phyloP scores from a whole-genome alignment of 2,888 invertebrate species.

The Diogma glabrata region DNA sequence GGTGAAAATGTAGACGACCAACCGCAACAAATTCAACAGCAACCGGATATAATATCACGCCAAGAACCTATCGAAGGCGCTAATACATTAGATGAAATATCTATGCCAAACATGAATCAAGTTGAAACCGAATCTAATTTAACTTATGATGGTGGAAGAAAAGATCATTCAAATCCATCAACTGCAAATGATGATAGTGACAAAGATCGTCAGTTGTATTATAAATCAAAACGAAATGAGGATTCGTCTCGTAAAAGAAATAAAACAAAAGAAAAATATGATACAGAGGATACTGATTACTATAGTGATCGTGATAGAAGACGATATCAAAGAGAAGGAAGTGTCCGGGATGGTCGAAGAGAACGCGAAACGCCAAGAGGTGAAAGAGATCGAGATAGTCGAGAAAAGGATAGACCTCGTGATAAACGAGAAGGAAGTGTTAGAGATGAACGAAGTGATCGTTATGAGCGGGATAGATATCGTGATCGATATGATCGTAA shows the following conservation, averaged over 20 bases:
- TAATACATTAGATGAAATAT: conserved; percentile 30
- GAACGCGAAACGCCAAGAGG: conserved; percentile 16
- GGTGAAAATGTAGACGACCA: conserved; percentile 44
- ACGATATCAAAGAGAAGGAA: conserved; percentile 39
- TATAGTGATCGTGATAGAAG: conserved; percentile 51
- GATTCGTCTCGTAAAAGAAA: conserved; percentile 20
- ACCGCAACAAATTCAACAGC: conserved; percentile 18
- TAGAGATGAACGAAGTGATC: conserved; percentile 33
- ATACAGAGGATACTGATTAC: conserved; percentile 54
- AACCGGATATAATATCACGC: conserved; percentile 27
- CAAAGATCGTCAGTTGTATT: conserved; percentile 20
- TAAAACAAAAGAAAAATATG: conserved; percentile 40
- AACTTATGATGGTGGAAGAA: conserved; percentile 22
- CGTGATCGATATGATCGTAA: conserved; percentile 25
- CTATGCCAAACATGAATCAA: conserved; percentile 12
- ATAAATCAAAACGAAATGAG: conserved; percentile 28
- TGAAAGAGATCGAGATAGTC: conserved; percentile 26
- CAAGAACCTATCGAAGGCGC: conserved; percentile 43
- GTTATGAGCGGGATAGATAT: conserved; percentile 33
- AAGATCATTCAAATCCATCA: conserved; percentile 26
- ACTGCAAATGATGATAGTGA: conserved; percentile 33
- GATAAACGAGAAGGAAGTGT: conserved; percentile 22
- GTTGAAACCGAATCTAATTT: conserved; percentile 21
- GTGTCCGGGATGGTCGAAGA: conserved; percentile 27
- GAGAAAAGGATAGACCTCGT: conserved; percentile 32